Evolutionary conservation across 2,113 vertebrate genomes (phyloP).

Genomic region (Ifrita kowaldi): DNA sequence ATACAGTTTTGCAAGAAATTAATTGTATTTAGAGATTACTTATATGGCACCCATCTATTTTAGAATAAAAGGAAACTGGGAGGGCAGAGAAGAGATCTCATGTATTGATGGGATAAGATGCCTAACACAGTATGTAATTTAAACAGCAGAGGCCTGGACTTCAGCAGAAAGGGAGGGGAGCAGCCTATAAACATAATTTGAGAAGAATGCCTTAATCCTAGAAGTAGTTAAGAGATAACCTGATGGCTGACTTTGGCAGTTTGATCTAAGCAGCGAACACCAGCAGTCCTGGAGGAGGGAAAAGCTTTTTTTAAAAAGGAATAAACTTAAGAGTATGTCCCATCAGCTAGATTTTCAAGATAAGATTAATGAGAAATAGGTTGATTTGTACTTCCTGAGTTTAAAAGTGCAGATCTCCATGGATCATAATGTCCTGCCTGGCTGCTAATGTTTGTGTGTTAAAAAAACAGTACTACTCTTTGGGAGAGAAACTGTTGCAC

Average conservation of each 20-base stretch:
- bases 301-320: background rate
- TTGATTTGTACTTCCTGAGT: slow-evolving; percentile 55
- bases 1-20: background rate
- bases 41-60: slow-evolving; percentile 29
- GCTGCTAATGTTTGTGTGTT: background rate
- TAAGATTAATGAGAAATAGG: slow-evolving; percentile 47
- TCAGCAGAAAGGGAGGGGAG: background rate
- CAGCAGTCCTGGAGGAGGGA: background rate
- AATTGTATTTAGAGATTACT: background rate
- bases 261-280: background rate
- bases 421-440: background rate
- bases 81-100: background rate
- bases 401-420: slow-evolving; percentile 43
- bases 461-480: background rate
- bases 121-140: background rate
- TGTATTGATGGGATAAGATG: background rate
- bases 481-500: background rate
- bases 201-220: slow-evolving; percentile 10
- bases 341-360: slow-evolving; percentile 5
- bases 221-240: background rate
- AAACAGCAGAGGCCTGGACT: background rate
- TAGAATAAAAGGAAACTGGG: background rate
- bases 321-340: background rate
- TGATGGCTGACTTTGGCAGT: background rate
- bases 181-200: background rate